A percentile compares a stretch with the other conserved stretches of the same genome.
These are phyloP conservation scores for Plebejus anna DNA, from an alignment of 2,888 invertebrate genomes.

Conservation along the genomic window DNA sequence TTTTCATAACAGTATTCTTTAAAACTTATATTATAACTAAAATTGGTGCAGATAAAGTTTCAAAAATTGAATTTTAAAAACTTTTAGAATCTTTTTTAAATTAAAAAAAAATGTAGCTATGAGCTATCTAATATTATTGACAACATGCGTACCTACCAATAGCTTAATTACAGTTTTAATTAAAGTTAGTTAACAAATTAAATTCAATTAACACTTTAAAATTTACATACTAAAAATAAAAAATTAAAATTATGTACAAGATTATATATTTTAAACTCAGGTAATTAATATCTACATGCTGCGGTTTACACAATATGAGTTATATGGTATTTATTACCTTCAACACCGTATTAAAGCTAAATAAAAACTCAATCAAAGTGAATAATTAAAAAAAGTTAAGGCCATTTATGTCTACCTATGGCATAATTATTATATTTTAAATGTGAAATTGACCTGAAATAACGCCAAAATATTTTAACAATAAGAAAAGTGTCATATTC, in stretches of 20 bases:
- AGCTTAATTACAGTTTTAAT: conserved; percentile 6
- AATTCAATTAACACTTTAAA: conserved; percentile 18
- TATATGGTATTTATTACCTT: neutral
- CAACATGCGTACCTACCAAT: neutral
- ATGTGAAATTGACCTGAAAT: neutral
- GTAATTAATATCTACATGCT: neutral
- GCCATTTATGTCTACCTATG: neutral
- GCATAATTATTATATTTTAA: neutral
- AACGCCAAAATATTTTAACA: neutral
- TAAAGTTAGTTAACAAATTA: conserved; percentile 13
- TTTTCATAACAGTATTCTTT: too few species aligned
- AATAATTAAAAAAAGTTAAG: too few species aligned
- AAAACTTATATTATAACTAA: too few species aligned
- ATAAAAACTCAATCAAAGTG: neutral
- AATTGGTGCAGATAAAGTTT: too few species aligned
- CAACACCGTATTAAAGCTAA: neutral
- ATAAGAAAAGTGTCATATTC: too few species aligned
- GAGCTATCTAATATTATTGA: neutral
- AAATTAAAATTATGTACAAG: neutral
- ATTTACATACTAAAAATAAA: conserved; percentile 3
- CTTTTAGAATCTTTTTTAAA: neutral
- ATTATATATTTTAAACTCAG: neutral
- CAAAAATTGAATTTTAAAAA: too few species aligned
- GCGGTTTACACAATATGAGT: neutral
- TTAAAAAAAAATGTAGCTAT: neutral